Base-by-base conservation (phyloP, 1,140 invertebrate genomes). In the Zelostemma sp. region DNA sequence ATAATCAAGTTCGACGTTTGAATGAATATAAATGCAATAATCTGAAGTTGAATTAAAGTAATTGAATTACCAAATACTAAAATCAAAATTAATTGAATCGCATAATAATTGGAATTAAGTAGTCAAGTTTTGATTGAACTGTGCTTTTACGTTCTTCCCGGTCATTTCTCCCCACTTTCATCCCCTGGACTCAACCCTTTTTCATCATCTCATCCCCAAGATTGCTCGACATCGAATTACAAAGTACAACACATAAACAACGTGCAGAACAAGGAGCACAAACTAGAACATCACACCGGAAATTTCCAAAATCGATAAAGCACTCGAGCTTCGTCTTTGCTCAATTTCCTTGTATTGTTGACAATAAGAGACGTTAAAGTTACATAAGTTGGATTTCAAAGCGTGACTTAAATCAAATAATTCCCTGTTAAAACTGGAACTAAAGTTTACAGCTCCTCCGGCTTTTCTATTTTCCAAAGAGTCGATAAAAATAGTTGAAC, bases 271-370 rank as follows among this genome's bases (percentile, higher is more conserved):
- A 35, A 35, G 2, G 1, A 35, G 33, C 33, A 6, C 33, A 35
- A 35, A 35, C 33, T 35, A 9, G 33, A 35, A 35, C 33, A 35
- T 35, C n/a, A 35, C 33, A 35, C 33, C n/a, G 33, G n/a, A 35
- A 35, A 11, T 35, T n/a, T n/a, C 33, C 11, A n/a, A n/a, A 25
- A 25, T 25, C 21, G 21, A 25, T 25, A 8, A 25, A 25, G 3
- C 8, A 25, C 21, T 25, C 3, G 8, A 25, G 8, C 21, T 25
- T 25, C 3, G 21, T 25, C 12, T 3, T 38, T 5, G 35, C 35
- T 38, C 35, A 14, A 38, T 38, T 11, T 11, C 12, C 35, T 38
- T n/a, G 35, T 2, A 11, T 3, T n/a, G 9, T 38, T 14, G 35
- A 38, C 35, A 14, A 38, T 11, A 14, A 38, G 9, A 38, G 35